Percentiles rank a stretch among this genome's conserved stretches.
Conservation (phyloP, 2,113 vertebrate species). For the Rissa tridactyla region DNA sequence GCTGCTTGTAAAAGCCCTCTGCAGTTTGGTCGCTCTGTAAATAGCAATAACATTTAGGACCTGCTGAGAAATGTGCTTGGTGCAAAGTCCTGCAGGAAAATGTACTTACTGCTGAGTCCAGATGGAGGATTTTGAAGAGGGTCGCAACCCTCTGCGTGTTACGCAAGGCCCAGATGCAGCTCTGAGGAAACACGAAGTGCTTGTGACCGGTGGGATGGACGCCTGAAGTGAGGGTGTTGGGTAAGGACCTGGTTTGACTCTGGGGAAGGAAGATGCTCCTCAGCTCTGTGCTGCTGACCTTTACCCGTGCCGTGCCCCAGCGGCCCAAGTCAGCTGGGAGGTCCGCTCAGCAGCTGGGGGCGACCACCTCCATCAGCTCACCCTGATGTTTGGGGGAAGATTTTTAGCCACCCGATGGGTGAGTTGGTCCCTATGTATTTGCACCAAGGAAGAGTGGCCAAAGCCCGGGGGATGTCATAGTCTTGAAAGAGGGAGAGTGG, state of each 20-base stretch:
- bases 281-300: not conserved
- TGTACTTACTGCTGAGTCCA: not conserved
- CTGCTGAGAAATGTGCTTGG: not conserved
- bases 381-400: not conserved
- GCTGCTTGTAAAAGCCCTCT: not conserved
- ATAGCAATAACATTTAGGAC: not conserved
- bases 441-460: not conserved
- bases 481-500: not conserved
- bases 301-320: not conserved
- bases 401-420: not conserved
- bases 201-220: not conserved
- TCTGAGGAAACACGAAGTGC: rapidly evolving
- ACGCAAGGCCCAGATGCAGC: rapidly evolving
- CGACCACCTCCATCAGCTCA: rapidly evolving
- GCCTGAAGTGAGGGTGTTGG: not conserved
- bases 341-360: rapidly evolving
- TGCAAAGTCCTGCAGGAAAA: not conserved
- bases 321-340: not conserved
- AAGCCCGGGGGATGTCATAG: not conserved
- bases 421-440: not conserved
- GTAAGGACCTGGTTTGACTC: not conserved
- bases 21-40: not conserved
- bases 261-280: not conserved
- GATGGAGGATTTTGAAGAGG: not conserved
- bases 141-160: rapidly evolving